These are phyloP conservation scores for Smutsia temminckii DNA, from an alignment of 2,797 vertebrate species.

Conservation along the genomic window DNA sequence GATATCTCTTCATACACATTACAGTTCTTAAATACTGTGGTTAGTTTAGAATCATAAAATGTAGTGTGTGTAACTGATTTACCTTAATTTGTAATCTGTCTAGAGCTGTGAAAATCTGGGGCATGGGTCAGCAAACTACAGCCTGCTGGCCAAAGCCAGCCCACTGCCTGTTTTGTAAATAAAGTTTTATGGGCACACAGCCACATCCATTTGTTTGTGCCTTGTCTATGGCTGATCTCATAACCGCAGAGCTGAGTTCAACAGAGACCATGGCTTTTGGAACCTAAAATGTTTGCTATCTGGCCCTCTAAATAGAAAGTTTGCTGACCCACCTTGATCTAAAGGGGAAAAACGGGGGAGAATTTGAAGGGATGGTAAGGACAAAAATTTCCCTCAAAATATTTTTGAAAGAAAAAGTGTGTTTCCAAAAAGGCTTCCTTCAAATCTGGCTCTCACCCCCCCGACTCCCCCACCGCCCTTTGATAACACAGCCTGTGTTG, in stretches of 20 bases:
- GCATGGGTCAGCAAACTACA: background rate
- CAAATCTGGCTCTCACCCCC: fast-evolving
- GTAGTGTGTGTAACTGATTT: background rate
- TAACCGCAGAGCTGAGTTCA: background rate
- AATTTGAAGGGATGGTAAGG: background rate
- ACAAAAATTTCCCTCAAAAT: background rate
- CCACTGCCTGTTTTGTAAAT: background rate
- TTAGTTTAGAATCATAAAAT: background rate
- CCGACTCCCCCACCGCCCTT: fast-evolving
- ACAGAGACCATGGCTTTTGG: background rate
- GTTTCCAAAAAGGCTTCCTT: background rate
- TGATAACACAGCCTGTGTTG: fast-evolving
- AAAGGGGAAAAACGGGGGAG: fast-evolving
- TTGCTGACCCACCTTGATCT: background rate
- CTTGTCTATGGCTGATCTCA: background rate
- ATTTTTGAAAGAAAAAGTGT: background rate
- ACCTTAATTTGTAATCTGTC: background rate
- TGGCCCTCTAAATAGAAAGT: background rate
- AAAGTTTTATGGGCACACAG: constrained; percentile 35
- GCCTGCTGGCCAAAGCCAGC: background rate
- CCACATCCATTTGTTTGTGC: fast-evolving
- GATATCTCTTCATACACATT: background rate
- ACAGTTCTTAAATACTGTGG: background rate
- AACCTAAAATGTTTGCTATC: background rate
- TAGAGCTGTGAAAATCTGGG: background rate